Conservation (phyloP, 2,797 vertebrate genomes). For the Hoplostethus atlanticus region DNA sequence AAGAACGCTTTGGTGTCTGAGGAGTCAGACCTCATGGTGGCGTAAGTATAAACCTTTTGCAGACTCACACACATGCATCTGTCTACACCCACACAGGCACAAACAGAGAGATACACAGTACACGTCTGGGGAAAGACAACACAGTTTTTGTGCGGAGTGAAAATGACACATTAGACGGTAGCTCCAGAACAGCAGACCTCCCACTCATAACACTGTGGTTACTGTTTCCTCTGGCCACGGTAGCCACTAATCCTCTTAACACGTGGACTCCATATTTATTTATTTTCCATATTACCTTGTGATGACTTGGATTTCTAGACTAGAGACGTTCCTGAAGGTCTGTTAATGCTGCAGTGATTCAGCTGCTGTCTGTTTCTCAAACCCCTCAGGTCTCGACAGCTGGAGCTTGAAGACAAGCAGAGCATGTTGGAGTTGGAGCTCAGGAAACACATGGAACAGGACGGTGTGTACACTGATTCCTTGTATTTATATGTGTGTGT, state of each 20-base stretch:
- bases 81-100: neutral
- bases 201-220: constrained; percentile 18
- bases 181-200: constrained; percentile 25
- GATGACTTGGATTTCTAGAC: constrained; percentile 13
- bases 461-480: constrained; percentile 77
- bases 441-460: constrained; percentile 85
- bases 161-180: neutral
- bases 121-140: constrained; percentile 20
- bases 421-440: constrained; percentile 90
- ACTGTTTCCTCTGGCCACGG: constrained; percentile 20
- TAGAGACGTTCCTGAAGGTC: neutral
- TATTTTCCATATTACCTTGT: neutral
- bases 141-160: constrained; percentile 22
- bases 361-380: constrained; percentile 39
- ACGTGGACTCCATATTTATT: neutral
- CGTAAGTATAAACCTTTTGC: constrained; percentile 81
- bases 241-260: neutral
- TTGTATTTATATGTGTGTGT: neutral
- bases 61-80: too few species aligned
- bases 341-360: constrained; percentile 7
- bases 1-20: constrained; percentile 91
- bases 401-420: constrained; percentile 94
- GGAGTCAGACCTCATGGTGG: constrained; percentile 96
- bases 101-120: neutral
- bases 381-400: constrained; percentile 87